Percentiles rank a stretch among this genome's conserved stretches.
phyloP scores from a whole-genome alignment of 2,797 vertebrate genomes.

The Galaxias olidus region DNA sequence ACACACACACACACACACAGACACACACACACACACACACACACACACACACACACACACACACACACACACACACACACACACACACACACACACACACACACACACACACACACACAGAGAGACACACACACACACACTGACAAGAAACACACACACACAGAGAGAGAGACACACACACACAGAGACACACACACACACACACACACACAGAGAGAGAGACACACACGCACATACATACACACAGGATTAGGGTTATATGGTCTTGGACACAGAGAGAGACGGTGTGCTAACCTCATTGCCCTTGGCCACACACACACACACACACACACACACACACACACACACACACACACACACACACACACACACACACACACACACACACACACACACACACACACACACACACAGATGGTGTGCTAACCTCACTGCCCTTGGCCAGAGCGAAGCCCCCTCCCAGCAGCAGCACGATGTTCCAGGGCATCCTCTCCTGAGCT shows the following conservation, averaged over 20 bases:
- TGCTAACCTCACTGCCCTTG: conserved; percentile 79
- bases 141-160: neutral
- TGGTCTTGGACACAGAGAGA: too few relatives aligned
- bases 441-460: conserved; percentile 87
- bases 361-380: conserved; percentile 17
- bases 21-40: too few relatives aligned
- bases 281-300: too few relatives aligned
- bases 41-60: too few relatives aligned
- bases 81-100: too few relatives aligned
- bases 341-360: too few relatives aligned
- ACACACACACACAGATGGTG: neutral
- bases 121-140: neutral
- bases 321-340: neutral
- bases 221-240: neutral
- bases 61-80: too few relatives aligned
- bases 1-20: too few relatives aligned
- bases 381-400: conserved; percentile 1
- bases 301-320: conserved; percentile 9
- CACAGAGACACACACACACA: neutral
- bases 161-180: neutral
- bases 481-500: conserved; percentile 86
- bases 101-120: neutral
- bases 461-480: conserved; percentile 82
- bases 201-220: conserved; percentile 5
- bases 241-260: too few relatives aligned